These are phyloP conservation scores for Metopia argyrocephala DNA, from an alignment of 2,888 invertebrate species.

Conservation along the genomic window DNA sequence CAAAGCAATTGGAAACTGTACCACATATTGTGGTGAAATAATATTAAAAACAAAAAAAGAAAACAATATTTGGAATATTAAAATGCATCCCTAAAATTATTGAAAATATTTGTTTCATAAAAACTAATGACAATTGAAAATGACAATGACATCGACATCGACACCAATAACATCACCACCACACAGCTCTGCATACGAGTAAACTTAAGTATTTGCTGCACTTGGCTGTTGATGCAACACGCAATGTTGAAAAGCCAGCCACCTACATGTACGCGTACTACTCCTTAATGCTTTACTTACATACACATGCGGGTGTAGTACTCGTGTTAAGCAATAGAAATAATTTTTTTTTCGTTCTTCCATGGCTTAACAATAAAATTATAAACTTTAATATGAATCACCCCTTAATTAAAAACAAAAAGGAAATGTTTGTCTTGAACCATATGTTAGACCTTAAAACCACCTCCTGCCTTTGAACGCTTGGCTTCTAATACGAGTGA, in stretches of 20 bases:
- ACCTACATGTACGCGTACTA: conserved; percentile 24
- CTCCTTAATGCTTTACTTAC: too few species aligned
- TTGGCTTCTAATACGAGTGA: neutral
- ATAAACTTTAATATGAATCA: conserved; percentile 57
- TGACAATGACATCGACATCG: conserved; percentile 49
- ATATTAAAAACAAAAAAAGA: too few species aligned
- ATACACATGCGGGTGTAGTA: conserved; percentile 51
- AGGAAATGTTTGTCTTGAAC: conserved; percentile 11
- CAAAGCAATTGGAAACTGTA: conserved; percentile 41
- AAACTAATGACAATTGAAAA: conserved; percentile 62
- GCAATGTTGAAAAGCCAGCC: conserved; percentile 52
- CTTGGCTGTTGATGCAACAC: conserved; percentile 54
- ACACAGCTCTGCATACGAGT: neutral
- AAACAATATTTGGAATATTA: conserved; percentile 11
- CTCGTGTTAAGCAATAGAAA: conserved; percentile 5
- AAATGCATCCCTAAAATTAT: conserved; percentile 64
- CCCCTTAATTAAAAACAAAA: neutral
- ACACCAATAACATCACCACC: neutral
- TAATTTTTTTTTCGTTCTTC: conserved; percentile 34
- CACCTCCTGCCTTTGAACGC: conserved; percentile 29
- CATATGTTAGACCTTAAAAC: conserved; percentile 57
- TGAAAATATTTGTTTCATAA: conserved; percentile 59
- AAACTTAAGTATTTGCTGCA: conserved; percentile 1
- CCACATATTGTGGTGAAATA: conserved; percentile 41
- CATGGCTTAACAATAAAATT: conserved; percentile 59